A percentile compares a stretch with the other conserved stretches of the same genome.
Evolutionary conservation across 2,797 vertebrate genomes (phyloP).

Genomic region (Coregonus sp.): DNA sequence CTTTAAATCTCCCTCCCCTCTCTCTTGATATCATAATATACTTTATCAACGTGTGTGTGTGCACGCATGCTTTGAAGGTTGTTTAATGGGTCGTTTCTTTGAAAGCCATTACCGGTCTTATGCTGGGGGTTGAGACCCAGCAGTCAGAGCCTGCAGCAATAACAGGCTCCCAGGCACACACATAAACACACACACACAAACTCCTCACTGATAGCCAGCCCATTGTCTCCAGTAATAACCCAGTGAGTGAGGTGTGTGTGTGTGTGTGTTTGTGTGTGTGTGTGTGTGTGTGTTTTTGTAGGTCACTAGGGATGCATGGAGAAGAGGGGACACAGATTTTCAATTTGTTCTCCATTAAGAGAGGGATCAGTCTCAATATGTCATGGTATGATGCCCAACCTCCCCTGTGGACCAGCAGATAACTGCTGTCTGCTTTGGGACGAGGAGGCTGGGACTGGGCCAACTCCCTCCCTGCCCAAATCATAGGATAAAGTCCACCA

Average conservation of each 20-base stretch:
- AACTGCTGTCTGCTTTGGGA: conserved; percentile 12
- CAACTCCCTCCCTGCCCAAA: conserved; percentile 27
- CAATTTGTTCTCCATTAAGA: conserved; percentile 79
- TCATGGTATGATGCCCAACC: conserved; percentile 57
- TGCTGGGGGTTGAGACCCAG: background rate
- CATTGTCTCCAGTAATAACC: background rate
- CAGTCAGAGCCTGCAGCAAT: conserved; percentile 15
- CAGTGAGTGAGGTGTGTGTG: conserved; percentile 1
- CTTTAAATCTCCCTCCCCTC: too few relatives aligned
- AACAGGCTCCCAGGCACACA: conserved; percentile 41
- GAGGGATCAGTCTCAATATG: conserved; percentile 77
- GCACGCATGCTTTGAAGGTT: conserved; percentile 8
- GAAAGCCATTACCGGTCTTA: conserved; percentile 7
- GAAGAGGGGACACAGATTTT: conserved; percentile 64
- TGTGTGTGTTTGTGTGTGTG: conserved; percentile 5
- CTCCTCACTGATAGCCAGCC: conserved; percentile 33
- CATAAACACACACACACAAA: conserved; percentile 12
- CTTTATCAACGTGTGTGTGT: conserved; percentile 23
- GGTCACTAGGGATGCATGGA: background rate
- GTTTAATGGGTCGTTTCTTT: conserved; percentile 24
- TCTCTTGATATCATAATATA: background rate
- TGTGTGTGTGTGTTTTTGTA: conserved; percentile 31
- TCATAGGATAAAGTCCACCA: conserved; percentile 29
- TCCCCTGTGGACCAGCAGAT: conserved; percentile 49
- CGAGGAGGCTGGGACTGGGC: conserved; percentile 10